Conservation (phyloP, 2,888 invertebrate species). For the Tipula unca region DNA sequence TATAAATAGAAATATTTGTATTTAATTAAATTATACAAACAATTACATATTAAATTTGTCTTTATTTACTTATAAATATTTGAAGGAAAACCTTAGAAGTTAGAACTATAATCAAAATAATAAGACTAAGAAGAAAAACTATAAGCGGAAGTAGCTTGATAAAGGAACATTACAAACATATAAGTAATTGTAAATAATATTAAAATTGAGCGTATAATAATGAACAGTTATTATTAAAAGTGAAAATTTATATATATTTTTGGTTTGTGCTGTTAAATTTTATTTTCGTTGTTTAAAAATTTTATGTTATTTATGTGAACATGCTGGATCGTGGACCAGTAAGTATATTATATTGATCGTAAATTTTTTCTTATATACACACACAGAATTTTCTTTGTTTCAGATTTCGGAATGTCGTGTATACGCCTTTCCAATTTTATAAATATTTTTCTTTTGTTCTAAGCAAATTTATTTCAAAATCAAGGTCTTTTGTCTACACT, state of each 20-base stretch:
- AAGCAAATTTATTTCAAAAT: neutral
- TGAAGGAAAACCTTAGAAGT: neutral
- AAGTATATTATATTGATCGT: constrained; percentile 14
- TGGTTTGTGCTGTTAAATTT: neutral
- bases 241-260: neutral
- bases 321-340: constrained; percentile 20
- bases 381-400: neutral
- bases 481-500: neutral
- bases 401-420: neutral
- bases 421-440: neutral
- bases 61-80: neutral
- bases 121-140: neutral
- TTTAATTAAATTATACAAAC: neutral
- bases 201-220: neutral
- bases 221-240: neutral
- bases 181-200: neutral
- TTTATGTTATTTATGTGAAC: neutral
- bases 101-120: neutral
- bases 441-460: neutral
- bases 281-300: neutral
- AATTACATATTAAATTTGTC: neutral
- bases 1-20: neutral
- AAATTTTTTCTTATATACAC: neutral
- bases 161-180: neutral
- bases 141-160: neutral